Conservation (phyloP, 2,113 vertebrate genomes). For the Axis porcinus region DNA sequence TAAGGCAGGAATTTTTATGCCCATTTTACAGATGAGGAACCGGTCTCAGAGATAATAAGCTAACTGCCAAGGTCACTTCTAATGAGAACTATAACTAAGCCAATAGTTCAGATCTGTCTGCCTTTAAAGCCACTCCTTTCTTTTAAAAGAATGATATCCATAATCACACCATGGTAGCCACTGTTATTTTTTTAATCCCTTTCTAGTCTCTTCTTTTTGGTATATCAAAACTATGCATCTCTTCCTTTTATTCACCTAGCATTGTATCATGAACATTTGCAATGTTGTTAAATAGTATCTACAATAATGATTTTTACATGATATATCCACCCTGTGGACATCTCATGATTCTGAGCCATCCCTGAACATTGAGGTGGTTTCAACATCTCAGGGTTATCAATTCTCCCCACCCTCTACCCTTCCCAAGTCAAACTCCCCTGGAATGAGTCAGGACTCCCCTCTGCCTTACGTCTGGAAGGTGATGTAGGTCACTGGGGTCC, state of each 20-base stretch:
- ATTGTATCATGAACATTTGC: not conserved
- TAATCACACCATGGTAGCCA: not conserved
- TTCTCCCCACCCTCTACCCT: not conserved
- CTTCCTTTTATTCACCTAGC: not conserved
- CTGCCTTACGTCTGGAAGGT: not conserved
- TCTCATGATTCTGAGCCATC: conserved; percentile 28
- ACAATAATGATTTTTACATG: conserved; percentile 31
- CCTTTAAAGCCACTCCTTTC: not conserved
- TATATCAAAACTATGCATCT: not conserved
- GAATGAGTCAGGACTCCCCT: not conserved
- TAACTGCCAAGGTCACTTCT: not conserved
- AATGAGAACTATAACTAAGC: not conserved
- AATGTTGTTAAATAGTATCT: not conserved
- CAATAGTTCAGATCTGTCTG: not conserved
- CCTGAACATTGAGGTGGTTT: not conserved
- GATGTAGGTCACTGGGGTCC: conserved; percentile 41
- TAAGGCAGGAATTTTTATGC: not conserved
- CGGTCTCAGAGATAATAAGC: not conserved
- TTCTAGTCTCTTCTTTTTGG: not conserved
- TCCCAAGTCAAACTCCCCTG: not conserved
- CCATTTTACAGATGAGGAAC: not conserved
- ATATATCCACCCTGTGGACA: not conserved
- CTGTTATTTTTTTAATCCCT: not conserved
- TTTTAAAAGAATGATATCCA: not conserved
- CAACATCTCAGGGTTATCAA: not conserved